Base-by-base conservation (phyloP, 2,797 vertebrate genomes). In the Aeoliscus strigatus region DNA sequence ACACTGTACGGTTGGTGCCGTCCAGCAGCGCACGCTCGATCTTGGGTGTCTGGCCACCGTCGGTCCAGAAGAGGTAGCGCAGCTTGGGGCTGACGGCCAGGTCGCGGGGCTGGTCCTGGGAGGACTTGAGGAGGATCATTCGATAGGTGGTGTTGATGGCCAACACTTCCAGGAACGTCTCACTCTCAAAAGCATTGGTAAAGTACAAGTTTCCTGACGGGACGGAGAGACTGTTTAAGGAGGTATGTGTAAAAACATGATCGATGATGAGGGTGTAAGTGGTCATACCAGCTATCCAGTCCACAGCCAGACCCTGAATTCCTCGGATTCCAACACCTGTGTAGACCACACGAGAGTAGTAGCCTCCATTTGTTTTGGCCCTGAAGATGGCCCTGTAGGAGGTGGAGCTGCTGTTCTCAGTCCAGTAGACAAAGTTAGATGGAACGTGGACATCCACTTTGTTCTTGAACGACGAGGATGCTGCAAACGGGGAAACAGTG, bases 281-380 rank as follows among this genome's bases (percentile, higher is more conserved):
- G n/a, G n/a, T n/a, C 16, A 12, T 66, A 97, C 94, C 93, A 82
- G 94, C 88, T 60, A 94, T 60, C 94, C 94, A 97, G 60, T 97
- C 94, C 49, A 97, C 58, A 38, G 94, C 93, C 34, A 97, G 80
- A 18, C 92, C 94, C 30, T 88, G 89, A 38, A 96, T 84, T 48
- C 94, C 93, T 60, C 89, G 83, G 31, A 10, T 45, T 52, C 94
- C 94, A 64, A 96, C 77, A 9, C 93, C 94, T 9, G 83, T 48
- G 41, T 53, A 84, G 53, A 95, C 17, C 11, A 97, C 51, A 28
- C 66, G 23, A 4, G 44, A 63, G 51, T 71, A 79, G 43, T 14
- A 7, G 1, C 77, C 77, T 39, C 87, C 86, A 16, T 88, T 73
- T 18, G 78, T 83, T 66, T 71, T 86, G 21, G 59, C 30, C 28